Conservation (phyloP, 2,113 vertebrate genomes). For the Corythornis vintsioides region DNA sequence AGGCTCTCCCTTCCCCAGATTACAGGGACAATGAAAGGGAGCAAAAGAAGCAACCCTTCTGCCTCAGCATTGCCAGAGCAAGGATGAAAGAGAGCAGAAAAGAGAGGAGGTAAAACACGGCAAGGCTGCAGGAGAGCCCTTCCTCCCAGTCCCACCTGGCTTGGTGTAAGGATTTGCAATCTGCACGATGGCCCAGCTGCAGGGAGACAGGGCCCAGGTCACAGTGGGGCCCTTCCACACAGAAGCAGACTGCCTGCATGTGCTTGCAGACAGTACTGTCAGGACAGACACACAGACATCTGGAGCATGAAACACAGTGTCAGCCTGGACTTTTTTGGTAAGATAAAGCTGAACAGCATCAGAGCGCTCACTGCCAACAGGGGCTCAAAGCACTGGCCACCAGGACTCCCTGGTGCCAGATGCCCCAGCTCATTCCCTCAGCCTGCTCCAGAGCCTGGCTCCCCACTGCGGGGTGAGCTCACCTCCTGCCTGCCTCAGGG, state of each 20-base stretch:
- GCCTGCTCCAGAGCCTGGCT: background rate
- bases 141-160: background rate
- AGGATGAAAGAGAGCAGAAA: background rate
- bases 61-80: background rate
- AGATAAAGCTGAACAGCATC: background rate
- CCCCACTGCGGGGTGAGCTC: accelerated
- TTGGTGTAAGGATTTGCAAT: accelerated
- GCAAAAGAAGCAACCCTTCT: background rate
- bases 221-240: accelerated
- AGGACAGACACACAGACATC: background rate
- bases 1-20: background rate
- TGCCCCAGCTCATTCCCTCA: accelerated
- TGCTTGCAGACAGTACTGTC: background rate
- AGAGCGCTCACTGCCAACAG: accelerated
- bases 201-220: background rate
- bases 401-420: accelerated
- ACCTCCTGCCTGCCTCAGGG: background rate
- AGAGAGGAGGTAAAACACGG: background rate
- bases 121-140: background rate
- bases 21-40: background rate
- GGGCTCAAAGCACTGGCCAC: background rate
- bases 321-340: too few species aligned
- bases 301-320: too few species aligned
- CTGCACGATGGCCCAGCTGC: background rate
- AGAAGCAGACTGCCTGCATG: background rate